Conservation (phyloP, 2,797 vertebrate species). For the Pampus argenteus region DNA sequence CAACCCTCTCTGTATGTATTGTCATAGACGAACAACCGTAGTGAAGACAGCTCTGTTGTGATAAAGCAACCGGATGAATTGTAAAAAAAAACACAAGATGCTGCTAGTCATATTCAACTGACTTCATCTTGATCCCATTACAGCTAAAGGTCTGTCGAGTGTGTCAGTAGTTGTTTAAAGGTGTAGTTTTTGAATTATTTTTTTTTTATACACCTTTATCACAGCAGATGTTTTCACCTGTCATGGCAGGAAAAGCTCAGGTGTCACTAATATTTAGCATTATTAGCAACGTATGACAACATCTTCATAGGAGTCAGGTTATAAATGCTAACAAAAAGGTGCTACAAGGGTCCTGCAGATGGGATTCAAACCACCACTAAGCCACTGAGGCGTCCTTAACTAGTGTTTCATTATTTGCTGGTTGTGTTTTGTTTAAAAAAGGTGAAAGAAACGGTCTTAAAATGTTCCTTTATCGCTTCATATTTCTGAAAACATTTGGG, state of each 20-base stretch:
- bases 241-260: not conserved
- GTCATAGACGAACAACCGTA: conserved; percentile 47
- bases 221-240: not conserved
- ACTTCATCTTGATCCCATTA: not conserved
- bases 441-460: too few relatives aligned
- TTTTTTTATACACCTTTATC: conserved; percentile 1
- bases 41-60: conserved; percentile 10
- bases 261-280: too few relatives aligned
- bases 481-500: conserved; percentile 9
- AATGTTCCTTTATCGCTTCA: too few relatives aligned
- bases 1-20: conserved; percentile 33
- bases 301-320: too few relatives aligned
- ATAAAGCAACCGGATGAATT: conserved; percentile 40
- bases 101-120: not conserved
- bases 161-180: not conserved
- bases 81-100: conserved; percentile 14
- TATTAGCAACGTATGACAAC: too few relatives aligned
- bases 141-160: not conserved
- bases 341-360: too few relatives aligned
- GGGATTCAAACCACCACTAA: too few relatives aligned
- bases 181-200: too few relatives aligned
- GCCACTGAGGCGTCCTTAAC: too few relatives aligned
- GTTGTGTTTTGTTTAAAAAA: too few relatives aligned
- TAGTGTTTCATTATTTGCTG: too few relatives aligned
- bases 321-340: too few relatives aligned